Evolutionary conservation across 1,140 invertebrate genomes (phyloP).

Genomic region (Lucilia sericata): DNA sequence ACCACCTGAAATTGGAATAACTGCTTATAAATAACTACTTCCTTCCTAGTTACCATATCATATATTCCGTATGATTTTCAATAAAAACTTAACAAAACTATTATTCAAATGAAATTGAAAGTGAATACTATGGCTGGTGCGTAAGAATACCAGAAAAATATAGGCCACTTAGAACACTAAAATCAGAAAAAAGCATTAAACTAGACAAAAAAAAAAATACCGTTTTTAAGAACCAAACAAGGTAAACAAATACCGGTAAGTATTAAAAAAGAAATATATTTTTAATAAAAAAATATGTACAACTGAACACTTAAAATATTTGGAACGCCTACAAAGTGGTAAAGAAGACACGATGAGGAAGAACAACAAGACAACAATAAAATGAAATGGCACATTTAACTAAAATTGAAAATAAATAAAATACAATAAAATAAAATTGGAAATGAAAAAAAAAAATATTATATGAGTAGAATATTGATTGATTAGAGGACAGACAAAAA

Average conservation of each 20-base stretch:
- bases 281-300: too few species aligned
- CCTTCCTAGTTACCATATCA: too few species aligned
- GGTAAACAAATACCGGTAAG: background rate
- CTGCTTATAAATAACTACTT: too few species aligned
- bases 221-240: background rate
- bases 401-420: slow-evolving; percentile 26
- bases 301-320: background rate
- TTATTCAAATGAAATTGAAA: slow-evolving; percentile 9
- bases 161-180: slow-evolving; percentile 26
- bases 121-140: background rate
- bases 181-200: background rate
- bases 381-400: slow-evolving; percentile 32
- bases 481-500: background rate
- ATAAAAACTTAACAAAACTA: too few species aligned
- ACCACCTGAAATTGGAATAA: too few species aligned
- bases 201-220: slow-evolving; percentile 9
- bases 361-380: background rate
- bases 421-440: background rate
- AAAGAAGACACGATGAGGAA: background rate
- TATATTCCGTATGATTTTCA: too few species aligned
- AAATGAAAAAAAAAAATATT: background rate
- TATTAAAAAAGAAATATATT: background rate
- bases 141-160: slow-evolving; percentile 1
- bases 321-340: background rate
- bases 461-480: background rate